phyloP scores from a whole-genome alignment of 2,888 invertebrate genomes.

The Drosophila pseudotakahashii region DNA sequence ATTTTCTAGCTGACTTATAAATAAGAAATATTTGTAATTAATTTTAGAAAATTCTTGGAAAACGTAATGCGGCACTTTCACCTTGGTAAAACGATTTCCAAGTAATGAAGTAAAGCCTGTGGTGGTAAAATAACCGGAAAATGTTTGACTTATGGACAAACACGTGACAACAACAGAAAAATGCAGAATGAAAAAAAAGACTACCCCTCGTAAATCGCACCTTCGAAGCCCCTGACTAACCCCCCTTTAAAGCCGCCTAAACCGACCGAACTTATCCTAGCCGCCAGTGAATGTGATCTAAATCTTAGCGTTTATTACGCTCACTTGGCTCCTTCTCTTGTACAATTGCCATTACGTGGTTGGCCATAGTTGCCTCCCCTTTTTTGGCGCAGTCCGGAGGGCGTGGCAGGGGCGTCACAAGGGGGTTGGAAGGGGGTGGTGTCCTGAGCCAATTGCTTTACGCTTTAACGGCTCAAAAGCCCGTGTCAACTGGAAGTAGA shows the following conservation, averaged over 20 bases:
- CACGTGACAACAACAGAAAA: constrained; percentile 45
- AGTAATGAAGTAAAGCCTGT: too few species aligned
- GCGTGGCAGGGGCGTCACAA: neutral
- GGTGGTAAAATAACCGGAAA: constrained; percentile 1
- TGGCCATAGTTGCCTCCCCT: constrained; percentile 25
- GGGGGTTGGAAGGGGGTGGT: neutral
- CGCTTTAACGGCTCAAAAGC: constrained; percentile 60
- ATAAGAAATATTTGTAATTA: too few species aligned
- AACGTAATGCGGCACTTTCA: neutral
- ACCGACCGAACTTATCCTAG: neutral
- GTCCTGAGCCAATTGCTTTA: constrained; percentile 58
- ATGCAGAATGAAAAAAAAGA: neutral
- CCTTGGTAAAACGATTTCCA: neutral
- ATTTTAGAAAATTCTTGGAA: too few species aligned
- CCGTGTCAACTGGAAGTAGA: constrained; percentile 31
- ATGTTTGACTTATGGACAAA: constrained; percentile 32
- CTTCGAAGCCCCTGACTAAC: neutral
- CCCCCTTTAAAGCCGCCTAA: constrained; percentile 3
- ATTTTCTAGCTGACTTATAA: too few species aligned
- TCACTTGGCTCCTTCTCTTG: constrained; percentile 56
- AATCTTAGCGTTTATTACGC: constrained; percentile 74
- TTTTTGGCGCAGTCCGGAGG: neutral
- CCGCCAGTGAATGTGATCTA: constrained; percentile 48
- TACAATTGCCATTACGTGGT: constrained; percentile 48
- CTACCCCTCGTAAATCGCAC: neutral